Conservation (phyloP, 2,888 invertebrate species). For the Synanthedon formicaeformis region DNA sequence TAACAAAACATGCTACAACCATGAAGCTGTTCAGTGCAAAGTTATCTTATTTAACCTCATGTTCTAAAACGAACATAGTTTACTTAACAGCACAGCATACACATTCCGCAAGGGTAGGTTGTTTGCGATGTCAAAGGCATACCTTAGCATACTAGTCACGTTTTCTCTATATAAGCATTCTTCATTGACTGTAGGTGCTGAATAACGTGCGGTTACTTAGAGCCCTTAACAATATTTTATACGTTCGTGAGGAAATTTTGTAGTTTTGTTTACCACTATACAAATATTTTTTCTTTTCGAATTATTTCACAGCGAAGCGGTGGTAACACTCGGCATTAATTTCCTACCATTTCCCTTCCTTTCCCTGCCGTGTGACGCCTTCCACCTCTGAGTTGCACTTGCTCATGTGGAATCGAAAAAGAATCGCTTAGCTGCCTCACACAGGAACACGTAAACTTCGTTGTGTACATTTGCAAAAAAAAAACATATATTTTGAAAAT, state of each 20-base stretch:
- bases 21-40: too few relatives aligned
- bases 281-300: conserved; percentile 5
- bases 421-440: conserved; percentile 67
- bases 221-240: conserved; percentile 9
- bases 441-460: conserved; percentile 33
- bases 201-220: conserved; percentile 18
- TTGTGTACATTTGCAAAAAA: conserved; percentile 1
- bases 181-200: conserved; percentile 27
- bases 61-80: background rate
- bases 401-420: conserved; percentile 57
- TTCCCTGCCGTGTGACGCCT: conserved; percentile 60
- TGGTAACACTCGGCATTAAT: conserved; percentile 44
- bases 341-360: conserved; percentile 48
- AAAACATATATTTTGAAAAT: too few relatives aligned
- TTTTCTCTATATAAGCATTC: conserved; percentile 23
- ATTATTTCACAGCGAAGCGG: conserved; percentile 48
- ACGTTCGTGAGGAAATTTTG: conserved; percentile 7
- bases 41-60: background rate
- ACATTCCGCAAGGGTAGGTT: conserved; percentile 5
- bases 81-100: background rate
- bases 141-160: conserved; percentile 29
- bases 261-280: conserved; percentile 21
- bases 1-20: too few relatives aligned
- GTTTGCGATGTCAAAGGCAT: conserved; percentile 30
- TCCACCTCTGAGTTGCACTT: conserved; percentile 59